Conservation (phyloP, 2,797 vertebrate genomes). For the Odontamblyopus rebecca region DNA sequence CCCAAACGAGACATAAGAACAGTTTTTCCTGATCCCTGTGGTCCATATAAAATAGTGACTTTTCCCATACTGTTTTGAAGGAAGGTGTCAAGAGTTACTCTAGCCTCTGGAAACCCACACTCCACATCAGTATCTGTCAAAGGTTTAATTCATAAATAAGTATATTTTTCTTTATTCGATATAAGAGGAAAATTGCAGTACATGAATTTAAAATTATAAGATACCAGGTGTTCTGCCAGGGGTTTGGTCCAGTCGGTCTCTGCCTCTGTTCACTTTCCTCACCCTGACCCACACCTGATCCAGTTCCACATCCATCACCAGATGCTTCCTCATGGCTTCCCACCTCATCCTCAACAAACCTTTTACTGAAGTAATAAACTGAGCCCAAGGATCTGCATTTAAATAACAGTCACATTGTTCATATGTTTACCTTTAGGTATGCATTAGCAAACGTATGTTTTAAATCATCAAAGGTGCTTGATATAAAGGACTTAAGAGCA, state of each 20-base stretch:
- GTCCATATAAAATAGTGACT: constrained; percentile 81
- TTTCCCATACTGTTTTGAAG: constrained; percentile 63
- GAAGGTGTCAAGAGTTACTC: constrained; percentile 76
- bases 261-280: constrained; percentile 61
- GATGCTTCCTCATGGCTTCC: constrained; percentile 36
- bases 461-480: not conserved
- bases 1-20: constrained; percentile 80
- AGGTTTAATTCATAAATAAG: not conserved
- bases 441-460: not conserved
- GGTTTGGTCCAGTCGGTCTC: constrained; percentile 43
- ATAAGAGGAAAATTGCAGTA: not conserved
- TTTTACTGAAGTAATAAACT: constrained; percentile 67
- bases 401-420: constrained; percentile 1
- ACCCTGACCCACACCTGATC: constrained; percentile 78
- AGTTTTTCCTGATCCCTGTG: constrained; percentile 88
- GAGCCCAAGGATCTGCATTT: constrained; percentile 74
- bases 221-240: constrained; percentile 55
- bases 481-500: not conserved
- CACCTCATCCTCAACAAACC: constrained; percentile 63
- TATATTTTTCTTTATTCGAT: not conserved
- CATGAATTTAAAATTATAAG: not conserved
- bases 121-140: constrained; percentile 50
- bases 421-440: not conserved
- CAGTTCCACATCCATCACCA: constrained; percentile 60
- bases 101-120: constrained; percentile 49